A percentile compares a stretch with the other conserved stretches of the same genome.
Conservation (phyloP, 37 sponge, comb jelly and placozoan species). For the Diacarnus erythraeanus region DNA sequence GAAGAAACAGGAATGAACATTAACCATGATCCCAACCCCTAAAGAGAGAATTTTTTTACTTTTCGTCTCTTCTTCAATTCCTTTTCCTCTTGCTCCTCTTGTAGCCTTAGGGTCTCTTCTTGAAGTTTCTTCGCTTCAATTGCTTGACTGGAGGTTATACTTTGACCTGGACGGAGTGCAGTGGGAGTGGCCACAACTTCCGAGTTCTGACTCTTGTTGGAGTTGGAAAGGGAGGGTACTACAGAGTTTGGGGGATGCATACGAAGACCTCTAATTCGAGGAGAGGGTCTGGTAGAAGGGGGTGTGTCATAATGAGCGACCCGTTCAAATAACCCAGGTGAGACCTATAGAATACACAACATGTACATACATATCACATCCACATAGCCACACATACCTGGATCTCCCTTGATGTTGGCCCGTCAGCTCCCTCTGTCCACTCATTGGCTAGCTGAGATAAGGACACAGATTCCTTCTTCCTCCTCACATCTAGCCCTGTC, state of each 20-base stretch:
- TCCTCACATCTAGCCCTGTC: background rate
- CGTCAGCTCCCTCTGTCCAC: background rate
- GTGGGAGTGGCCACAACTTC: background rate
- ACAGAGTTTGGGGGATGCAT: constrained; percentile 5
- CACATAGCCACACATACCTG: no score
- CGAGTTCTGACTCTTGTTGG: constrained; percentile 17
- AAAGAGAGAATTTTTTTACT: constrained; percentile 3
- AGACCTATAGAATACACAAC: background rate
- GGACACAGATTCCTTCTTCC: background rate
- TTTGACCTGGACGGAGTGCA: constrained; percentile 18
- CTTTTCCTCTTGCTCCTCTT: constrained; percentile 36
- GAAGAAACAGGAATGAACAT: background rate
- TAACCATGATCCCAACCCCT: constrained; percentile 2
- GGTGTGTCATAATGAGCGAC: constrained; percentile 41
- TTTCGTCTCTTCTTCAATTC: constrained; percentile 20
- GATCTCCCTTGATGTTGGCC: background rate
- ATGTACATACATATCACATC: no score
- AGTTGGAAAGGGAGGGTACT: constrained; percentile 26
- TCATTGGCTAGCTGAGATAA: constrained; percentile 5
- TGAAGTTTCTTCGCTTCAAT: background rate
- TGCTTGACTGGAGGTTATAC: background rate
- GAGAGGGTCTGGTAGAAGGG: constrained; percentile 11
- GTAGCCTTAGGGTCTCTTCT: constrained; percentile 19
- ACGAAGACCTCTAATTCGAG: constrained; percentile 2
- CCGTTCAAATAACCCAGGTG: constrained; percentile 23